Percentiles rank a stretch among this genome's conserved stretches.
phyloP scores from a whole-genome alignment of 2,113 vertebrate genomes.

The Speoplatyrhinus poulsoni region DNA sequence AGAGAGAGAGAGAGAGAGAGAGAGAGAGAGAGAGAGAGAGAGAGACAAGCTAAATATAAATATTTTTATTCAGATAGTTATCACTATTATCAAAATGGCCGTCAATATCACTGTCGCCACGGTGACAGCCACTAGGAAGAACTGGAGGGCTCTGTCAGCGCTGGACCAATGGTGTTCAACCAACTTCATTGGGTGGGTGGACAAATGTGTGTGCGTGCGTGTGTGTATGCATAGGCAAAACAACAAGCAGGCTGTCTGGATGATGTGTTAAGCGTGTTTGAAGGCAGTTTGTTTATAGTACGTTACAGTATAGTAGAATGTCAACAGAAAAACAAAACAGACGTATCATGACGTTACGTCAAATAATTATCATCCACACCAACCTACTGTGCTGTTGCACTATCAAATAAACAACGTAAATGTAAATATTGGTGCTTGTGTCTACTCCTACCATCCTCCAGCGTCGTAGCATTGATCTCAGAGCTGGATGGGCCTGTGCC shows the following conservation, averaged over 20 bases:
- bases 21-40: conserved; percentile 49
- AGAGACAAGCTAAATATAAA: conserved; percentile 82
- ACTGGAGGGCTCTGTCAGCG: conserved; percentile 56
- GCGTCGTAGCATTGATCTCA: conserved; percentile 95
- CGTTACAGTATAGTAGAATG: background rate
- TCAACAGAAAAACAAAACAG: conserved; percentile 71
- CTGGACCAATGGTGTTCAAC: conserved; percentile 68
- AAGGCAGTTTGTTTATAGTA: background rate
- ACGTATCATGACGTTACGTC: too few relatives aligned
- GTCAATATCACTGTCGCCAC: conserved; percentile 78
- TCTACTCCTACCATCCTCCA: conserved; percentile 84
- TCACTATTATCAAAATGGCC: conserved; percentile 81
- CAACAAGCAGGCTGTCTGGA: background rate
- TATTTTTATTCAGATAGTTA: conserved; percentile 83
- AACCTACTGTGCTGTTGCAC: too few relatives aligned
- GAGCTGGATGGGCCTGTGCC: conserved; percentile 96
- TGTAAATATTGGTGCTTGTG: too few relatives aligned
- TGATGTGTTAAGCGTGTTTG: background rate
- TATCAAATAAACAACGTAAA: too few relatives aligned
- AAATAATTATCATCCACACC: background rate
- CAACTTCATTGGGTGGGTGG: conserved; percentile 57
- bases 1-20: conserved; percentile 59
- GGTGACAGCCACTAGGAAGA: conserved; percentile 67
- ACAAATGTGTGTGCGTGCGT: conserved; percentile 33
- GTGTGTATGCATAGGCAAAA: conserved; percentile 2